A percentile compares a stretch with the other conserved stretches of the same genome.
Conservation (phyloP, 2,113 vertebrate genomes). For the Eublepharis macularius region DNA sequence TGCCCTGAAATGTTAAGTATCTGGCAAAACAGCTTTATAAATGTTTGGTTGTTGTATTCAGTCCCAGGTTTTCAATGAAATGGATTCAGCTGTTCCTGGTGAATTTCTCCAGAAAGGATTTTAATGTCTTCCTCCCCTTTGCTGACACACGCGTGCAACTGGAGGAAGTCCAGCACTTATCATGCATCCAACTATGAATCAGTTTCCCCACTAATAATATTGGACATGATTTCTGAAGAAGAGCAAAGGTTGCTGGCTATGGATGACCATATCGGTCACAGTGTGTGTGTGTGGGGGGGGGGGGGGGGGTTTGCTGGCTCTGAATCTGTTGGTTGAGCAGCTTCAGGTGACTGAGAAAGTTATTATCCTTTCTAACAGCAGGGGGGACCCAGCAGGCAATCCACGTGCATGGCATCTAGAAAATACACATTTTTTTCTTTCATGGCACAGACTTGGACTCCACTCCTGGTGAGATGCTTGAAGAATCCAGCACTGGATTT, state of each 20-base stretch:
- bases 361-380: background rate
- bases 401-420: background rate
- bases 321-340: background rate
- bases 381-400: background rate
- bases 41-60: background rate
- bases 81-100: background rate
- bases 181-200: background rate
- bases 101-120: background rate
- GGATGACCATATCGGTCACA: background rate
- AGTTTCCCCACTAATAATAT: background rate
- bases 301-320: background rate
- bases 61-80: background rate
- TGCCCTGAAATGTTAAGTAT: background rate
- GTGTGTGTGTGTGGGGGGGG: background rate
- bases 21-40: background rate
- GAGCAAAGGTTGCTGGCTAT: background rate
- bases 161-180: background rate
- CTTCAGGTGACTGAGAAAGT: background rate
- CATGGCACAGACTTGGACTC: background rate
- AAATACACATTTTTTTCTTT: background rate
- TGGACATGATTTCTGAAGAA: background rate
- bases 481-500: slow-evolving; percentile 21
- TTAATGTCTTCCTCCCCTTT: background rate
- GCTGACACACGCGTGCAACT: no score
- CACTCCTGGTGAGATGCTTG: background rate